Percentiles rank a stretch among this genome's conserved stretches.
phyloP scores from a whole-genome alignment of 2,797 vertebrate genomes.

The Muraenolepis orangiensis region DNA sequence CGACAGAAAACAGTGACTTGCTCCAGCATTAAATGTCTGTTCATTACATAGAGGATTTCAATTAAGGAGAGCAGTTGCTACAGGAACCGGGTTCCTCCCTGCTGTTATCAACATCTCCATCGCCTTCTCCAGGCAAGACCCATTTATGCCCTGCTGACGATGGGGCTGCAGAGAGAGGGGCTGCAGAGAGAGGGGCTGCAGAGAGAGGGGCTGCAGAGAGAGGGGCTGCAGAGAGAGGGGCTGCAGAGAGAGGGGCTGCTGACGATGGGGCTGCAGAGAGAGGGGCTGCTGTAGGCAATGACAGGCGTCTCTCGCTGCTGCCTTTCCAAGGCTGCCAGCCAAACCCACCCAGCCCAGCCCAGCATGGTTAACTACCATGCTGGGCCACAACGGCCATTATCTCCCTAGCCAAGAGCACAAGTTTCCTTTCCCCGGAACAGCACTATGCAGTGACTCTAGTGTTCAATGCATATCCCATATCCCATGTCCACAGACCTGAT shows the following conservation, averaged over 20 bases:
- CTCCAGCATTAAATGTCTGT: slow-evolving; percentile 39
- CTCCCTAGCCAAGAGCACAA: slow-evolving; percentile 19
- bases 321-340: slow-evolving; percentile 26
- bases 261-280: slow-evolving; percentile 22
- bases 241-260: slow-evolving; percentile 8
- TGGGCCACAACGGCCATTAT: slow-evolving; percentile 27
- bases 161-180: too few relatives aligned
- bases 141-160: slow-evolving; percentile 48
- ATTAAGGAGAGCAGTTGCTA: slow-evolving; percentile 50
- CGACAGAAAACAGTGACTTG: slow-evolving; percentile 31
- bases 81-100: slow-evolving; percentile 38
- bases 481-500: background rate
- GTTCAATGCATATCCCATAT: background rate
- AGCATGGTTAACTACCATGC: slow-evolving; percentile 20
- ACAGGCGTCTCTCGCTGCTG: slow-evolving; percentile 24
- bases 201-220: slow-evolving; percentile 39
- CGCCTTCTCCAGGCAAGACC: slow-evolving; percentile 40
- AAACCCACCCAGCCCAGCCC: slow-evolving; percentile 38
- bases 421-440: slow-evolving; percentile 23
- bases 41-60: slow-evolving; percentile 58
- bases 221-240: slow-evolving; percentile 37
- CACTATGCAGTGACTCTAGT: slow-evolving; percentile 38
- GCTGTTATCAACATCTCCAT: slow-evolving; percentile 24
- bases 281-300: slow-evolving; percentile 28
- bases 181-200: slow-evolving; percentile 31